phyloP scores from a whole-genome alignment of 1,140 invertebrate species.

The Halictus rubicundus region DNA sequence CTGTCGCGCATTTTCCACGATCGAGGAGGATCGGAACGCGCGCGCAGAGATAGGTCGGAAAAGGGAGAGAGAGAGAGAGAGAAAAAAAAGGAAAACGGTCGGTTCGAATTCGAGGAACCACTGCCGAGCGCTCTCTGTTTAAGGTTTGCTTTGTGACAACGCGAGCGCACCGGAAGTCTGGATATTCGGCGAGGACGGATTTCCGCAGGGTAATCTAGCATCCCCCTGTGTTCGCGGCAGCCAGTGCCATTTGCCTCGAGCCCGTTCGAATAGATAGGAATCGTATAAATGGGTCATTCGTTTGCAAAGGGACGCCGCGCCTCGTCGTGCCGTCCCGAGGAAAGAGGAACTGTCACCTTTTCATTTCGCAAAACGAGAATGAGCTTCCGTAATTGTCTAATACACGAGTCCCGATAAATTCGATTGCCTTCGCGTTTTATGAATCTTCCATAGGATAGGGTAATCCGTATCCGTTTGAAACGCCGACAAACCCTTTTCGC shows the following conservation, averaged over 20 bases:
- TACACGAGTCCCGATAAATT: neutral
- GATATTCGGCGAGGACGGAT: constrained; percentile 57
- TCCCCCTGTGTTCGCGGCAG: constrained; percentile 3
- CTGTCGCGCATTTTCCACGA: constrained; percentile 20
- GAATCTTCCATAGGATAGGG: neutral
- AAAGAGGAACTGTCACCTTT: constrained; percentile 21
- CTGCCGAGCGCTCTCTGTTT: constrained; percentile 44
- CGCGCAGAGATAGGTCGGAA: neutral
- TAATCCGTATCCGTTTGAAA: too few species aligned
- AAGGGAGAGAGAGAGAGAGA: neutral
- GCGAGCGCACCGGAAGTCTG: constrained; percentile 44
- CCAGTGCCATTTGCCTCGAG: constrained; percentile 24
- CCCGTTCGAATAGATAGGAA: constrained; percentile 53
- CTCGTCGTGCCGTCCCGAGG: neutral
- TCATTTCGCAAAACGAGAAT: constrained; percentile 8
- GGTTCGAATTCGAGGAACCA: constrained; percentile 26
- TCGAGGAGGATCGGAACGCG: constrained; percentile 12
- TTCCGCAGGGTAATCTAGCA: constrained; percentile 58
- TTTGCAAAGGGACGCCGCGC: constrained; percentile 23
- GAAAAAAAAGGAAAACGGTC: constrained; percentile 23
- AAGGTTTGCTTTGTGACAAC: constrained; percentile 59
- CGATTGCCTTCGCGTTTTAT: constrained; percentile 4
- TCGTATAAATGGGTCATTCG: constrained; percentile 61
- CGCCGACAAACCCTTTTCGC: too few species aligned
- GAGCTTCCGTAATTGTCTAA: neutral